Evolutionary conservation across 1,140 invertebrate species (phyloP).

Genomic region (Drosophila simulans): DNA sequence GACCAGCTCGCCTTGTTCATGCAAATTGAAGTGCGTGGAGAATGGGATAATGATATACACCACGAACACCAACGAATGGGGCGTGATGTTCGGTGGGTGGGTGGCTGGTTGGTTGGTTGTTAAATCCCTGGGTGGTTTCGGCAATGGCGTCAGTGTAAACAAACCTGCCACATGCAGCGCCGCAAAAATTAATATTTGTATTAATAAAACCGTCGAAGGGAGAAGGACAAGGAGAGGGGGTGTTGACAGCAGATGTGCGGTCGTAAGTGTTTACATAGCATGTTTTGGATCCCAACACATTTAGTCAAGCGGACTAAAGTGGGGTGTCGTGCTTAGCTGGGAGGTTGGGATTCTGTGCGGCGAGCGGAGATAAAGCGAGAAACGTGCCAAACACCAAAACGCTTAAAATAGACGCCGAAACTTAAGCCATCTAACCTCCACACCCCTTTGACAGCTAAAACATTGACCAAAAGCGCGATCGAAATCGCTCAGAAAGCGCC

Average conservation of each 20-base stretch:
- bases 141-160: constrained; percentile 76
- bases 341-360: constrained; percentile 6
- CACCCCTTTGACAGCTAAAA: constrained; percentile 8
- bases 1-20: constrained; percentile 66
- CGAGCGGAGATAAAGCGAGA: constrained; percentile 43
- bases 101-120: constrained; percentile 3
- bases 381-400: constrained; percentile 72
- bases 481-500: constrained; percentile 10
- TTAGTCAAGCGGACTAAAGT: constrained; percentile 46
- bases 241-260: constrained; percentile 69
- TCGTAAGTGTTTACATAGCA: constrained; percentile 80
- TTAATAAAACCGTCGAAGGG: constrained; percentile 70
- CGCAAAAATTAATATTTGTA: constrained; percentile 83
- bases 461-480: constrained; percentile 8
- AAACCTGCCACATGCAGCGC: constrained; percentile 74
- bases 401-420: constrained; percentile 59
- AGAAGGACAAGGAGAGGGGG: neutral
- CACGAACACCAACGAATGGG: neutral
- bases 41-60: constrained; percentile 71
- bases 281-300: constrained; percentile 75
- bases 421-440: constrained; percentile 7
- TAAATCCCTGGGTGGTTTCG: constrained; percentile 32
- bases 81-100: neutral
- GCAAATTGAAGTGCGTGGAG: constrained; percentile 76
- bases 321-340: neutral